phyloP scores from a whole-genome alignment of 2,797 vertebrate genomes.

The Cetoscarus ocellatus region DNA sequence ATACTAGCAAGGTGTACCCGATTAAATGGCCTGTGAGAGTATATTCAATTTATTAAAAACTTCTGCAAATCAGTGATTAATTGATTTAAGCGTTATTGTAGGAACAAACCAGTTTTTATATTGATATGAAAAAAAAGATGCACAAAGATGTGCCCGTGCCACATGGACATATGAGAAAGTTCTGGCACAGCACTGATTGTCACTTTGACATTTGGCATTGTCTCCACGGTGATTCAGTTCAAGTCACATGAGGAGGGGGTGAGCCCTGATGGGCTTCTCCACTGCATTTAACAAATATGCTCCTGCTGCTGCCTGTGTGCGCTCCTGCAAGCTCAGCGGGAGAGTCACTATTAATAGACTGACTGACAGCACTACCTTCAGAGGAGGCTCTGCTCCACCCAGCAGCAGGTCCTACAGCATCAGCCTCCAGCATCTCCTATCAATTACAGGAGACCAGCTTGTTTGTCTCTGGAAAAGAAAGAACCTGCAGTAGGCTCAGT shows the following conservation, averaged over 20 bases:
- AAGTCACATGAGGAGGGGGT: constrained; percentile 19
- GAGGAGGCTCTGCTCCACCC: constrained; percentile 18
- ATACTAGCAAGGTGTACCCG: no score
- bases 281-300: constrained; percentile 60
- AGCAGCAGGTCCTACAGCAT: constrained; percentile 3
- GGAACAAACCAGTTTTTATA: no score
- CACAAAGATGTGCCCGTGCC: constrained; percentile 1
- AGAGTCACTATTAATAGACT: constrained; percentile 73
- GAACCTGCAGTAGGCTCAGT: no score
- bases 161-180: background rate
- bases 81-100: no score
- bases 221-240: constrained; percentile 26
- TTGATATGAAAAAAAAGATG: background rate
- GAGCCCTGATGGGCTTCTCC: constrained; percentile 37
- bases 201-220: constrained; percentile 44
- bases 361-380: constrained; percentile 37
- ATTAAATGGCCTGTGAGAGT: no score
- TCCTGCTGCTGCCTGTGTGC: constrained; percentile 42
- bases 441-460: no score
- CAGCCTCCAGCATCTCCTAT: no score
- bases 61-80: no score
- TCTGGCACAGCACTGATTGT: background rate
- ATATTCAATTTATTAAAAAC: no score
- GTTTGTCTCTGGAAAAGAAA: no score
- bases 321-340: constrained; percentile 58